Base-by-base conservation (phyloP, 2,888 invertebrate genomes). In the Spatulosminthurus flaviceps region DNA sequence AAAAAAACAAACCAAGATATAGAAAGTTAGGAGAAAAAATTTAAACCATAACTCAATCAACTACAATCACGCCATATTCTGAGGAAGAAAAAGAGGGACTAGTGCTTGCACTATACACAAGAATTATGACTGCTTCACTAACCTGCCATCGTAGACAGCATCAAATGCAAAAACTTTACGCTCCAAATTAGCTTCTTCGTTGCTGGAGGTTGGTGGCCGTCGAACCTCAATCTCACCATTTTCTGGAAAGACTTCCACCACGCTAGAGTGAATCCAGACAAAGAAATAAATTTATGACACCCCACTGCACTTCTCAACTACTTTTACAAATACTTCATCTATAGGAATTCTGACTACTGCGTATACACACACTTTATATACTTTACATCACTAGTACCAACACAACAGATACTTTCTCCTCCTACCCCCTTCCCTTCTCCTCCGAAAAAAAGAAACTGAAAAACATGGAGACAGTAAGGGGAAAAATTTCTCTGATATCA, bases 121-220 rank as follows among this genome's bases (percentile, higher is more conserved):
- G 74, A 74, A 61, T 60, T 51, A 74, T 60, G 34, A 19, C 51
- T 75, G 34, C 75, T 64, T 64, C 29, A 88, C 90, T 89, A 88
- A 92, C 90, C 90, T 90, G 90, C 92, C 91, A 89, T 97, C 97
- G 89, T 98, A 99, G 7, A 98, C 97, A 42, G 97, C 94, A 89
- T 99, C 99, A 89, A 97, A 99, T 0, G 98, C 97, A 89, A 98
- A 99, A 84, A 94, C 92, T 89, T 98, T 98, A 28, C 80, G 74
- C 42, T 83, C 81, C 29, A 80, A 79, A 64, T 81, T 83, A 78
- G 80, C 74, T 61, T 64, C 77, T 28, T 76, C 76, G 77, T 79
- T 81, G 16, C 79, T 80, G 51, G 74, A 61, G 13, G 74, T 66
- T 51, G 79, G 93, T 60, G 94, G 94, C 89, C 96, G 95, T 86